Evolutionary conservation across 2,113 vertebrate species (phyloP).

Genomic region (Centrocercus urophasianus): DNA sequence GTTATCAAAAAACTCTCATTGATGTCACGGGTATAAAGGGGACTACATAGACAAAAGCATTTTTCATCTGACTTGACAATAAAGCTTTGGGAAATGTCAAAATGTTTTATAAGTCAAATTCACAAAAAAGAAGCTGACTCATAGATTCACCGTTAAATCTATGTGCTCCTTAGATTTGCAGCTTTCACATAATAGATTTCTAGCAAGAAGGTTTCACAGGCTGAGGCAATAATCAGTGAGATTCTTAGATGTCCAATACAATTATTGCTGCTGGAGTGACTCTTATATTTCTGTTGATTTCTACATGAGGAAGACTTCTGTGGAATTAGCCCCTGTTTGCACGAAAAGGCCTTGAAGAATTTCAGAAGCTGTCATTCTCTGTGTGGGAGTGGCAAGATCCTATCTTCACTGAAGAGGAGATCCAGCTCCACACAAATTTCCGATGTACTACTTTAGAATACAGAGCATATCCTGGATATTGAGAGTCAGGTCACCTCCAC

Average conservation of each 20-base stretch:
- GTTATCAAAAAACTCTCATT: slow-evolving; percentile 10
- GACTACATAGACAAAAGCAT: slow-evolving; percentile 41
- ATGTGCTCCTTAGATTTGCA: not conserved
- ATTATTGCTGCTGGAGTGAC: not conserved
- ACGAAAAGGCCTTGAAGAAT: not conserved
- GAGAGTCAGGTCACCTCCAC: not conserved
- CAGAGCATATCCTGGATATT: not conserved
- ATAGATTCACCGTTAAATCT: not conserved
- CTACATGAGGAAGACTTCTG: not conserved
- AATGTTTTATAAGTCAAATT: slow-evolving; percentile 15
- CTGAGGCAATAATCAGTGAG: not conserved
- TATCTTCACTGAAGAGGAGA: not conserved
- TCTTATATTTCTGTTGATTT: not conserved
- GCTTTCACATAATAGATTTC: slow-evolving; percentile 12
- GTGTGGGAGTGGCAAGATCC: rapidly evolving
- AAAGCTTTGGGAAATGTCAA: slow-evolving; percentile 44
- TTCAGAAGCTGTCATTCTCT: not conserved
- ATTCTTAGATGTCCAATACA: not conserved
- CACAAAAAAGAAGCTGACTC: not conserved
- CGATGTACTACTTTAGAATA: not conserved
- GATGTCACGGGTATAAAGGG: slow-evolving; percentile 18
- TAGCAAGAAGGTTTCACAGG: not conserved
- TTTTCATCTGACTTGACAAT: slow-evolving; percentile 38
- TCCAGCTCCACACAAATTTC: not conserved
- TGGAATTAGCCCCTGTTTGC: too few species aligned